Percentiles rank a stretch among this genome's conserved stretches.
phyloP scores from a whole-genome alignment of 23 tunicate genomes.

The Corella eumyota region DNA sequence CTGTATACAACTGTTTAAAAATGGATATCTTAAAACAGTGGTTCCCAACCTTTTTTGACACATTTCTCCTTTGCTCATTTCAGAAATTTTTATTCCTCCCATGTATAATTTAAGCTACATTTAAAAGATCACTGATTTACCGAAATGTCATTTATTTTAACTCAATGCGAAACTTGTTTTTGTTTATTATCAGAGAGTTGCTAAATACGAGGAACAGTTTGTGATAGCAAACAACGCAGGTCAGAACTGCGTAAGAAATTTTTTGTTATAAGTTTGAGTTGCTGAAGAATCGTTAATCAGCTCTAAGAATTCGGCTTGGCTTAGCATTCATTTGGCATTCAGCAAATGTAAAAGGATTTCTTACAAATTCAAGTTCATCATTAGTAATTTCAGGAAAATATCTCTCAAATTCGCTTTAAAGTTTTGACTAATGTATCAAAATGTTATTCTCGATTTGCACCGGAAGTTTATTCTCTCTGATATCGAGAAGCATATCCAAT shows the following conservation, averaged over 20 bases:
- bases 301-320: conserved; percentile 50
- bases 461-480: conserved; percentile 21
- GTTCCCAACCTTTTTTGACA: not conserved
- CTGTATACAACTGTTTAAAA: too few relatives aligned
- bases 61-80: not conserved
- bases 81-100: too few relatives aligned
- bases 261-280: conserved; percentile 19
- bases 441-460: conserved; percentile 12
- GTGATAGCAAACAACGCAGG: conserved; percentile 48
- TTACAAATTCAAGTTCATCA: conserved; percentile 26
- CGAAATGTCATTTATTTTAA: conserved; percentile 12
- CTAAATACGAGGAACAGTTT: conserved; percentile 36
- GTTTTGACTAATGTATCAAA: conserved; percentile 16
- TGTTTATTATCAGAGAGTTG: conserved; percentile 35
- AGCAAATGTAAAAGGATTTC: conserved; percentile 35
- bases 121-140: conserved; percentile 7
- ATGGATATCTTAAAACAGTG: not conserved
- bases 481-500: conserved; percentile 38
- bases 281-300: conserved; percentile 47
- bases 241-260: conserved; percentile 37
- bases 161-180: conserved; percentile 28
- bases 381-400: conserved; percentile 40
- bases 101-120: too few relatives aligned
- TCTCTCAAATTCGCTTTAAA: conserved; percentile 31
- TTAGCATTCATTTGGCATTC: conserved; percentile 33